Evolutionary conservation across 2,888 invertebrate genomes (phyloP).

Genomic region (Alviniconcha strummeri): DNA sequence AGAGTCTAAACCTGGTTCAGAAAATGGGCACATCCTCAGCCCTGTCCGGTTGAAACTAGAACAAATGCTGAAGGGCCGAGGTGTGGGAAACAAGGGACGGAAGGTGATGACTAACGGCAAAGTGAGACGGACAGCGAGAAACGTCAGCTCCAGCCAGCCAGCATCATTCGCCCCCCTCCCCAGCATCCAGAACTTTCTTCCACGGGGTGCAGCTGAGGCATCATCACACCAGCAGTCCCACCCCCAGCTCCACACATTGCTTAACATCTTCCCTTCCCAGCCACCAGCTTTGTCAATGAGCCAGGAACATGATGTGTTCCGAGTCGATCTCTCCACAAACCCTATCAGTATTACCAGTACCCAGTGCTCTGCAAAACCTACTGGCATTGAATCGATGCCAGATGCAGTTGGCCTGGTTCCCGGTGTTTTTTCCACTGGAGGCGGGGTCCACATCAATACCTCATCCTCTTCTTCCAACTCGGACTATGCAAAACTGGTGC

Average conservation of each 20-base stretch:
- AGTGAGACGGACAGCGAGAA: neutral
- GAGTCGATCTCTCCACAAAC: conserved; percentile 23
- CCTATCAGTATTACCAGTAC: conserved; percentile 23
- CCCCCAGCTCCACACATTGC: neutral
- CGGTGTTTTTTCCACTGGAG: neutral
- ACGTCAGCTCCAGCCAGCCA: neutral
- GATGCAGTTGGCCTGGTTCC: neutral
- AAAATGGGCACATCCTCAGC: conserved; percentile 7
- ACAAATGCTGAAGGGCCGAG: conserved; percentile 27
- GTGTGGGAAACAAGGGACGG: neutral
- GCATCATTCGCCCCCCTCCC: neutral
- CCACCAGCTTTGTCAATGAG: neutral
- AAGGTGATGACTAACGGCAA: neutral
- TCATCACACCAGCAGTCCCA: neutral
- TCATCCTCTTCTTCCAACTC: neutral
- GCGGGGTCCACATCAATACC: neutral
- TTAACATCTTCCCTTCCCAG: neutral
- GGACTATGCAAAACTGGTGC: conserved; percentile 29
- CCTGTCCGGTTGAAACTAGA: conserved; percentile 23
- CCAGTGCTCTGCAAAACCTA: neutral
- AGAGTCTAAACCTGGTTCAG: neutral
- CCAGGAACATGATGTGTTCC: conserved; percentile 15
- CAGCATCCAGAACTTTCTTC: conserved; percentile 2
- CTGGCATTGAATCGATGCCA: neutral
- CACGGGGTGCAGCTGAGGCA: neutral